Evolutionary conservation across 2,113 vertebrate species (phyloP).

Genomic region (Butorides virescens): DNA sequence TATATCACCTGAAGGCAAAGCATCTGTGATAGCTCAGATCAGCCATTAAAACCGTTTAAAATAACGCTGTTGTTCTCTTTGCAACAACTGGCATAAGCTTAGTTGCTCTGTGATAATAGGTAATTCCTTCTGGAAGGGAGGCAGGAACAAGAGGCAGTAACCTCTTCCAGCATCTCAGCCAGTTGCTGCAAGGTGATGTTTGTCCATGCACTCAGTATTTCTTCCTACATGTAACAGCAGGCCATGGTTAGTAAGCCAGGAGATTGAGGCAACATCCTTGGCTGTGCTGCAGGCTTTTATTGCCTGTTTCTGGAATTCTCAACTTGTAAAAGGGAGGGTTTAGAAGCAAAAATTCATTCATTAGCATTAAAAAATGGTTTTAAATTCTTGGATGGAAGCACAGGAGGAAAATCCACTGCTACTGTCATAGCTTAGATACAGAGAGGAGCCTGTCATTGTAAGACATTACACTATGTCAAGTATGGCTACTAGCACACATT

Average conservation of each 20-base stretch:
- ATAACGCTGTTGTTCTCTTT: neutral
- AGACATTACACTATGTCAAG: conserved; percentile 1
- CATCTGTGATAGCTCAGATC: neutral
- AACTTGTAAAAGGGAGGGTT: neutral
- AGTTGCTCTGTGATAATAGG: neutral
- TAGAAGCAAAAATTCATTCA: neutral
- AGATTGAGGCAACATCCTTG: neutral
- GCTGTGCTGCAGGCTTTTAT: neutral
- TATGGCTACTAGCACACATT: neutral
- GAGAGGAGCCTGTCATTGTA: conserved; percentile 24
- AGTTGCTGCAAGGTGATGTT: neutral
- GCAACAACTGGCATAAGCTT: neutral
- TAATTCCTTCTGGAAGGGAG: neutral
- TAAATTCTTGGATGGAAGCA: neutral
- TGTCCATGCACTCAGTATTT: neutral
- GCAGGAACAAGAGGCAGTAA: neutral
- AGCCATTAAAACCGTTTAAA: neutral
- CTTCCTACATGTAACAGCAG: neutral
- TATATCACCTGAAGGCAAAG: neutral
- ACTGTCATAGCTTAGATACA: neutral
- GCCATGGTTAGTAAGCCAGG: neutral
- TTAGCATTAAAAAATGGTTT: neutral
- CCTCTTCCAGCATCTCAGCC: neutral
- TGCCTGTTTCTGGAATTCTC: neutral
- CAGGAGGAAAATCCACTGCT: neutral